Conservation (phyloP, 2,113 vertebrate genomes). For the Eudorcas thomsonii region DNA sequence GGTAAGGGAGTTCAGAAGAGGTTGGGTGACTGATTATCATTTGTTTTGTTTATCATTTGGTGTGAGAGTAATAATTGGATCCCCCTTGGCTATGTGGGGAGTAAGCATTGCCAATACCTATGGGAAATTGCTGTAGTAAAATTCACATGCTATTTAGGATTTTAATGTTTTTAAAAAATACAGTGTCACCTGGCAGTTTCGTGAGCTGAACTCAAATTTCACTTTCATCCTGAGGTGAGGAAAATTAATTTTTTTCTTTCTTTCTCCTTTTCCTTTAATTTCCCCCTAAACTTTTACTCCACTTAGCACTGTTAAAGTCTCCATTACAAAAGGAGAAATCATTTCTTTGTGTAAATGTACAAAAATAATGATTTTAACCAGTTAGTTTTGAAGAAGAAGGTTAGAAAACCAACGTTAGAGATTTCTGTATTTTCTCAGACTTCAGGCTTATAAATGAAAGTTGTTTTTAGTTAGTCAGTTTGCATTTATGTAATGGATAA, state of each 20-base stretch:
- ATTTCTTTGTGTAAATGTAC: not conserved
- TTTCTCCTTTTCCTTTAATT: not conserved
- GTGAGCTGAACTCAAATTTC: not conserved
- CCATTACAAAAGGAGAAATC: not conserved
- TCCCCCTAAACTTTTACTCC: not conserved
- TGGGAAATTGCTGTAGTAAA: constrained; percentile 50
- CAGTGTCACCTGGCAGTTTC: not conserved
- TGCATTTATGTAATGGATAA: not conserved
- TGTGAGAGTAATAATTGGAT: constrained; percentile 62
- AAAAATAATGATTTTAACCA: not conserved
- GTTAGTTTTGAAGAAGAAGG: not conserved
- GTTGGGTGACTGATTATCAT: not conserved
- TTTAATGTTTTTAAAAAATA: not conserved
- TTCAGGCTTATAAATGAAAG: not conserved
- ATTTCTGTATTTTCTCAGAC: not conserved
- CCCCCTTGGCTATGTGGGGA: constrained; percentile 22
- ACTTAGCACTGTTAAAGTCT: not conserved
- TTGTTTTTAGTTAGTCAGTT: not conserved
- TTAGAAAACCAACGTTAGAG: not conserved
- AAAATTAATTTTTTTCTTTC: not conserved
- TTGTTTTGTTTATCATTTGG: constrained; percentile 59
- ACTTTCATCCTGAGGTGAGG: not conserved
- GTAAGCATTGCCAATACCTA: not conserved
- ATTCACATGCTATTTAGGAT: constrained; percentile 44
- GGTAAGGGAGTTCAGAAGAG: constrained; percentile 29